Evolutionary conservation across 2,888 invertebrate genomes (phyloP), one percentile per base, ranked within the genome.

Genomic region (Corbicula japonica): DNA sequence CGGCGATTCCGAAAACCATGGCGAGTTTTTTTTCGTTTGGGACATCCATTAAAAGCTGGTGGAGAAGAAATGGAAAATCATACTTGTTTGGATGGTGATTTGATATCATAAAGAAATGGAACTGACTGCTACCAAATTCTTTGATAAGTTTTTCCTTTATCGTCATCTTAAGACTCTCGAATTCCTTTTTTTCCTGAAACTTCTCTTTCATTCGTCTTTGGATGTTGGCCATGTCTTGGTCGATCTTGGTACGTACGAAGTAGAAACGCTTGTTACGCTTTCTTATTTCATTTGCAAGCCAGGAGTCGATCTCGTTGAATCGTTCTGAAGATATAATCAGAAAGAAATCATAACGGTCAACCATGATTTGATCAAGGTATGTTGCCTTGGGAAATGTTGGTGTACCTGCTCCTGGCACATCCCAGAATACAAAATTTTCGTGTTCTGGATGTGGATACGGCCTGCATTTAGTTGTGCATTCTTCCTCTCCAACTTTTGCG

Each of bases 271-370:
- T 54, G 3, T 54, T 54, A n/a, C 1, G 10, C 1, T 21, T 26
- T 6, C n/a, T 30, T 6, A 54, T 65, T 48, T 76, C 65, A 32
- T 48, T 34, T 6, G 80, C 75, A 18, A 80, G 34, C 76, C 80
- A 80, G 4, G 73, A 21, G 56, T 81, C 81, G 28, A 70, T 69
- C 6, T 50, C 54, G 5, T 61, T 73, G 52, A 81, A 81, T 38
- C 77, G 34, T 18, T 35, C 32, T 28, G 56, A 34, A 12, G 68
- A 70, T 10, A 73, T 38, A 30, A 81, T 34, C 15, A 81, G 32
- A 54, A 77, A 81, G 32, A 77, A 77, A 41, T 81, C 81, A 44
- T 70, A 81, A 5, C 41, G 32, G n/a, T 73, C 54, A 8, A 71
- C 62, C 18, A 34, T 38, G 41, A 76, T 44, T 2, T 32, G 26